phyloP scores from a whole-genome alignment of 1,140 invertebrate genomes.

The Pseudomyrmex dendroicus region DNA sequence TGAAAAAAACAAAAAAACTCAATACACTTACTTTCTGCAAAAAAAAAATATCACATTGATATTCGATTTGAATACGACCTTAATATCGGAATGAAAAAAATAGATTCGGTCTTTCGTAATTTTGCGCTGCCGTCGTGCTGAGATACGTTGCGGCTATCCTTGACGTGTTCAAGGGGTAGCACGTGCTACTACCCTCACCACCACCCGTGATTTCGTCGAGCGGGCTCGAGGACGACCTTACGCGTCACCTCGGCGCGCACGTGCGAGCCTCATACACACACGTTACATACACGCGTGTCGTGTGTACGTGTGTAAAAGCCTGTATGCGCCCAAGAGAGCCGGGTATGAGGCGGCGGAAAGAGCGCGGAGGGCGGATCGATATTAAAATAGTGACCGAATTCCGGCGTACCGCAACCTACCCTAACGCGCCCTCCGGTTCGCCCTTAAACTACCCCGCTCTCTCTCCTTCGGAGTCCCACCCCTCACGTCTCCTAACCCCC shows the following conservation, averaged over 20 bases:
- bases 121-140: slow-evolving; percentile 1
- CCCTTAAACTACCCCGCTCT: slow-evolving; percentile 70
- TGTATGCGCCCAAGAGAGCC: slow-evolving; percentile 27
- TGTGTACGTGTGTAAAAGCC: slow-evolving; percentile 13
- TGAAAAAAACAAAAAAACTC: too few species aligned
- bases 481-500: slow-evolving; percentile 17
- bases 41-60: too few species aligned
- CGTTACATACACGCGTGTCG: background rate
- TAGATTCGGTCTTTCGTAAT: background rate
- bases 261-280: slow-evolving; percentile 37
- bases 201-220: slow-evolving; percentile 38
- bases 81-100: background rate
- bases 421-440: slow-evolving; percentile 75
- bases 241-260: slow-evolving; percentile 54
- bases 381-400: slow-evolving; percentile 86
- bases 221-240: slow-evolving; percentile 51
- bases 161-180: slow-evolving; percentile 40
- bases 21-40: too few species aligned
- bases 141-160: slow-evolving; percentile 23
- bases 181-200: slow-evolving; percentile 43
- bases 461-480: slow-evolving; percentile 23
- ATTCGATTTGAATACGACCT: too few species aligned
- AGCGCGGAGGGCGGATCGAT: slow-evolving; percentile 80
- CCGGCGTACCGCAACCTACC: slow-evolving; percentile 82
- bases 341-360: slow-evolving; percentile 28